Evolutionary conservation across 2,797 vertebrate genomes (phyloP).

Genomic region (Chaetophractus vellerosus): DNA sequence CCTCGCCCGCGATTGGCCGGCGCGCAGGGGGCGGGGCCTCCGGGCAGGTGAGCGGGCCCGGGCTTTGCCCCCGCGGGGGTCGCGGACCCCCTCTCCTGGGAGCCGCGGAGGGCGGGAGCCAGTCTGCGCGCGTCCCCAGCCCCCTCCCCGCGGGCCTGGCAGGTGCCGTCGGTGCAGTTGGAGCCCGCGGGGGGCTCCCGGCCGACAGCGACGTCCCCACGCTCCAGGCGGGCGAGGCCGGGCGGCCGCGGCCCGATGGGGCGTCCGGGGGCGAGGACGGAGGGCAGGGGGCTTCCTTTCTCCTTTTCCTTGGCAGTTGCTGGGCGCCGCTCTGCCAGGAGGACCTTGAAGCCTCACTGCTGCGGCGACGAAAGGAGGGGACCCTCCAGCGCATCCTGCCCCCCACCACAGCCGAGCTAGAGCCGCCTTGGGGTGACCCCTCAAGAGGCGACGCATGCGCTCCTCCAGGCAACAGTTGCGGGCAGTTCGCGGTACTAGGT

Average conservation of each 20-base stretch:
- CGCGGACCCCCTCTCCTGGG: rapidly evolving
- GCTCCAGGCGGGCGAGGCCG: background rate
- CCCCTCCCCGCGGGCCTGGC: rapidly evolving
- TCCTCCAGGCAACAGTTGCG: background rate
- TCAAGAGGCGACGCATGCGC: rapidly evolving
- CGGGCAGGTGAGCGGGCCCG: slow-evolving; percentile 85
- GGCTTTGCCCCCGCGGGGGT: slow-evolving; percentile 79
- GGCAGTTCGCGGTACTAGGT: background rate
- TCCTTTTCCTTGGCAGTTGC: background rate
- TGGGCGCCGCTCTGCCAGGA: background rate
- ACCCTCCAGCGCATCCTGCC: rapidly evolving
- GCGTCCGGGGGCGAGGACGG: background rate
- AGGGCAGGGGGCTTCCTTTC: too few species aligned
- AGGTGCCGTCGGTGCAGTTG: rapidly evolving
- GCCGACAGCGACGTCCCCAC: rapidly evolving
- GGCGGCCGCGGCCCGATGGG: too few species aligned
- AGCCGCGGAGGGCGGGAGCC: rapidly evolving
- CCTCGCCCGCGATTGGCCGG: slow-evolving; percentile 79
- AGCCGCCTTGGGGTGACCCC: too few species aligned
- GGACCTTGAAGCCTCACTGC: background rate
- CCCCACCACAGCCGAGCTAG: background rate
- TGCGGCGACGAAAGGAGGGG: background rate
- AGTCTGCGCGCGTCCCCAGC: rapidly evolving
- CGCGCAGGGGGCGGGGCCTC: slow-evolving; percentile 57
- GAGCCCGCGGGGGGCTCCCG: rapidly evolving